Percentiles rank a stretch among this genome's conserved stretches.
Evolutionary conservation across 2,888 invertebrate genomes (phyloP).

Genomic region (Drosophila paucipuncta): DNA sequence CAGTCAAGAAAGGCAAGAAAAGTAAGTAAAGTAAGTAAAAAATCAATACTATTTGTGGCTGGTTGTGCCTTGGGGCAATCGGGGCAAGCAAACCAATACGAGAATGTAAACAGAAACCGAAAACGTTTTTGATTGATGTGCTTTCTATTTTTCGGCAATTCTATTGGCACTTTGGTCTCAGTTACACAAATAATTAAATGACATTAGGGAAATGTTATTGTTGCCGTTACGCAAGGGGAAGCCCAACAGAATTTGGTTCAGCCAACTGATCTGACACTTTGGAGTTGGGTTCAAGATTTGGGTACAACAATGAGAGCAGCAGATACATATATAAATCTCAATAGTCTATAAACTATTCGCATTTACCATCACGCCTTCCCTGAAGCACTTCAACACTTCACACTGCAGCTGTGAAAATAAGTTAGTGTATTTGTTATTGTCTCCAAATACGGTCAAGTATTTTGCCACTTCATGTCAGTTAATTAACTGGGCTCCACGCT

Average conservation of each 20-base stretch:
- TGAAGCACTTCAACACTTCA: conserved; percentile 10
- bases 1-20: conserved; percentile 19
- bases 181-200: conserved; percentile 53
- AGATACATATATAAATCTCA: neutral
- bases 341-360: neutral
- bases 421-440: conserved; percentile 49
- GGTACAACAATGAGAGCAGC: neutral
- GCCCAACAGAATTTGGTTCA: conserved; percentile 25
- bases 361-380: conserved; percentile 6
- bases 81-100: conserved; percentile 33
- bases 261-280: conserved; percentile 34
- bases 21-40: conserved; percentile 38
- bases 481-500: conserved; percentile 24
- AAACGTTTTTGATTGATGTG: conserved; percentile 72
- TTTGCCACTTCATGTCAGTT: conserved; percentile 28
- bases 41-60: conserved; percentile 66
- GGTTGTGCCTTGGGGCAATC: conserved; percentile 43
- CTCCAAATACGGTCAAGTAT: conserved; percentile 13
- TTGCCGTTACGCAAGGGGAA: conserved; percentile 46
- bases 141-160: conserved; percentile 38
- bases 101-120: conserved; percentile 64
- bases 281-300: conserved; percentile 10
- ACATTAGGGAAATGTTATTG: conserved; percentile 48
- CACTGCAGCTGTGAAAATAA: conserved; percentile 31
- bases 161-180: conserved; percentile 54